phyloP scores from a whole-genome alignment of 2,888 invertebrate species.

The Diplazon laetatorius region DNA sequence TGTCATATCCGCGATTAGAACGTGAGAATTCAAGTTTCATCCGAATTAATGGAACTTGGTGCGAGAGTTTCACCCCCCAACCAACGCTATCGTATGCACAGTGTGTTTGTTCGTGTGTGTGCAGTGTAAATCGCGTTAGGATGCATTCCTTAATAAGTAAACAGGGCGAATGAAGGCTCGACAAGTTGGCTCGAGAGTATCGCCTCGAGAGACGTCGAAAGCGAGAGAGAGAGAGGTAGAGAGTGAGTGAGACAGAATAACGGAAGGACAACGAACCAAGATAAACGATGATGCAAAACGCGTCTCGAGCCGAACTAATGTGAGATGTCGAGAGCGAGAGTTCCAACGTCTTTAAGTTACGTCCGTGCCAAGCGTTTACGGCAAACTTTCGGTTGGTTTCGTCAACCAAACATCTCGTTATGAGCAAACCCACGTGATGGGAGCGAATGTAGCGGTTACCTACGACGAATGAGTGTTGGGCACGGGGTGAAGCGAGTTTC shows the following conservation, averaged over 20 bases:
- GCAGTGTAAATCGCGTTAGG: slow-evolving; percentile 6
- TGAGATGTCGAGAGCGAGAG: slow-evolving; percentile 8
- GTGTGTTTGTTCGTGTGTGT: not conserved
- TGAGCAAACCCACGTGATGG: slow-evolving; percentile 11
- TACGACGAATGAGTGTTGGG: slow-evolving; percentile 5
- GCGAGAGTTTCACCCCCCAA: no score
- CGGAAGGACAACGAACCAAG: not conserved
- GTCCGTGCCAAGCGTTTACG: not conserved
- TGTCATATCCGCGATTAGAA: slow-evolving; percentile 1
- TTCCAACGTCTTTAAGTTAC: slow-evolving; percentile 14
- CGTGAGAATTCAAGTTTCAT: slow-evolving; percentile 14
- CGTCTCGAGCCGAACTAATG: slow-evolving; percentile 1
- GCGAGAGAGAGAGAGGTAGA: not conserved
- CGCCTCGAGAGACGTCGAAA: slow-evolving; percentile 15
- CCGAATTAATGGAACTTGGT: slow-evolving; percentile 8
- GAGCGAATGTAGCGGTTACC: slow-evolving; percentile 1
- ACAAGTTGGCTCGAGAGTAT: slow-evolving; percentile 46
- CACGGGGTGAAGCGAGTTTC: not conserved
- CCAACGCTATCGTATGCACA: no score
- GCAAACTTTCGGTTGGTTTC: slow-evolving; percentile 39
- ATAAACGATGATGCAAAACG: not conserved
- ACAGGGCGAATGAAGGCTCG: slow-evolving; percentile 58
- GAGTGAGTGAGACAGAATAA: not conserved
- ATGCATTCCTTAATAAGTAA: slow-evolving; percentile 59
- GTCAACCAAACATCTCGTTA: slow-evolving; percentile 39